Evolutionary conservation across 2,888 invertebrate species (phyloP), one percentile per base, ranked within the genome.

Genomic region (Lacanobia oleracea): DNA sequence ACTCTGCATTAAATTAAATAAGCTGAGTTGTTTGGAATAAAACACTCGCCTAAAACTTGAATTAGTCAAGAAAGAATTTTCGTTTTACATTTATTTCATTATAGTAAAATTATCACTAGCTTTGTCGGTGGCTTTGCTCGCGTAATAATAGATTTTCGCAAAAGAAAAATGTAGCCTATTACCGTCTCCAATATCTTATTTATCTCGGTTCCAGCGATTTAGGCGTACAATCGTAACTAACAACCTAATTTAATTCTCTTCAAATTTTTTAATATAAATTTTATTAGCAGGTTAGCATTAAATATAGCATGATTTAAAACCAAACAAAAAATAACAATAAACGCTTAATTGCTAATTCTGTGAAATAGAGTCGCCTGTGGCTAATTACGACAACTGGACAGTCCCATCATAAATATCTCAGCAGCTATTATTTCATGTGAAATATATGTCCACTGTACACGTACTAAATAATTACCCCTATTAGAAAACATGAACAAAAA

Each of bases 401-500:
- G 33, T 40, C 40, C 54, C 62, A 40, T 63, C 50, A 53, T 68
- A 64, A 69, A 67, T 65, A 61, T 56, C 2, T 60, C 48, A 57
- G 12, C 37, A 23, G 40, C 40, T 63, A 63, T 53, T 63, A 67
- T 75, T 79, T 16, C 53, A 59, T 48, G 33, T 65, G 40, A 66
- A 79, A 79, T 65, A 73, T 74, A 79, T 62, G 67, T 57, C 62
- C 51, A 53, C 7, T 43, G 56, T 62, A 33, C 51, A 62, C 51
- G 53, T 48, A 73, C 50, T 56, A 66, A 67, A 72, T 80, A 80
- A 80, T 80, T 73, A 81, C 66, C 54, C 68, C 66, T 72, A 76
- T 82, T 72, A 67, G 54, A 68, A 81, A 73, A 84, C 73, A 81
- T 63, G 76, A 74, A 77, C 64, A 82, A 78, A 74, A 77, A 54